Percentiles rank a stretch among this genome's conserved stretches.
Conservation (phyloP, 1,140 invertebrate species). For the Drosophila willistoni region DNA sequence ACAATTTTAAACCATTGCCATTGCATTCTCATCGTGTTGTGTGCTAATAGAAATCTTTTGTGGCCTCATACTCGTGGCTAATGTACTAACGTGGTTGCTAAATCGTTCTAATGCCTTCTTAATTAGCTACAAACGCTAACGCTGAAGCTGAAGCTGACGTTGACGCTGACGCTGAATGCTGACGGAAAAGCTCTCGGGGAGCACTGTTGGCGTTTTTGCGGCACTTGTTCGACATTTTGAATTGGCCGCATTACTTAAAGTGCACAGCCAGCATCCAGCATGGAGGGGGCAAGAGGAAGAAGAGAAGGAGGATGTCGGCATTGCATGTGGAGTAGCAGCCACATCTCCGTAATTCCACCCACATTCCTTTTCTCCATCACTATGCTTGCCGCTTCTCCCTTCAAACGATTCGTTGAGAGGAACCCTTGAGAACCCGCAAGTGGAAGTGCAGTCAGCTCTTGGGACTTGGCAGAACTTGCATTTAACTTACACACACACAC, state of each 20-base stretch:
- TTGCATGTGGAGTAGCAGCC: not conserved
- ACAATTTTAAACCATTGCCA: no score
- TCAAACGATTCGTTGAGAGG: conserved; percentile 18
- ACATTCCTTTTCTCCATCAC: no score
- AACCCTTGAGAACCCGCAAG: conserved; percentile 57
- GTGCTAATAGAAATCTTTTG: no score
- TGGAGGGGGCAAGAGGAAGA: not conserved
- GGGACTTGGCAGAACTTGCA: conserved; percentile 55
- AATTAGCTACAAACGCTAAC: conserved; percentile 57
- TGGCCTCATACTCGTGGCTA: not conserved
- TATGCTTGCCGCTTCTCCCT: not conserved
- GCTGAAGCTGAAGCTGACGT: not conserved
- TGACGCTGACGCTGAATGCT: not conserved
- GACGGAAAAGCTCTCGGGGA: not conserved
- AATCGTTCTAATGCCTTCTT: conserved; percentile 69
- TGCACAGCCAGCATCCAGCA: conserved; percentile 29
- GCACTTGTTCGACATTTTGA: conserved; percentile 77
- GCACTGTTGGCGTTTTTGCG: conserved; percentile 38
- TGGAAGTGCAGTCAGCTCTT: conserved; percentile 51
- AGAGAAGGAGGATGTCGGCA: no score
- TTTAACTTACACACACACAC: conserved; percentile 35
- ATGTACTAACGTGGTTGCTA: not conserved
- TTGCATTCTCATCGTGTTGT: no score
- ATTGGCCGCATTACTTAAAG: conserved; percentile 76
- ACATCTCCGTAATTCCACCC: not conserved